These are phyloP conservation scores for Ptilodon capucinus DNA, from an alignment of 2,888 invertebrate genomes.

Conservation along the genomic window DNA sequence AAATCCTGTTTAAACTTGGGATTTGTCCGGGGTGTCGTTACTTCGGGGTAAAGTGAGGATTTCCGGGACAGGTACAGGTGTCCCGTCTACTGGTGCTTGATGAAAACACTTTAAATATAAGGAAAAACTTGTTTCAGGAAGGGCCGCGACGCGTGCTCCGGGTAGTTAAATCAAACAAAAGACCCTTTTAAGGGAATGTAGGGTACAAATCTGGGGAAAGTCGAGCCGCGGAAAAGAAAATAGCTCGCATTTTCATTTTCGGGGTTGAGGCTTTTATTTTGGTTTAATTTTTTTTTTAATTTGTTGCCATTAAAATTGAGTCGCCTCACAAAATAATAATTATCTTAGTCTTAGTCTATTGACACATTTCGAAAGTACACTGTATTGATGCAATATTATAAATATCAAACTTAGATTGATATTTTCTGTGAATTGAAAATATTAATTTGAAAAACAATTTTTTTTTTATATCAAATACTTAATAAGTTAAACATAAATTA, in stretches of 20 bases:
- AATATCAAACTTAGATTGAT: too few species aligned
- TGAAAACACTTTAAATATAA: slow-evolving; percentile 22
- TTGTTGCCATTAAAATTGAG: too few species aligned
- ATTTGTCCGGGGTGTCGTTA: slow-evolving; percentile 23
- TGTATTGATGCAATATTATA: too few species aligned
- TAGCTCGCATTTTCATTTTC: slow-evolving; percentile 2
- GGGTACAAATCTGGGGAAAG: slow-evolving; percentile 21
- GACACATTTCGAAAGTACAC: too few species aligned
- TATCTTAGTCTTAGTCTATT: too few species aligned
- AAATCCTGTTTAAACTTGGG: slow-evolving; percentile 30
- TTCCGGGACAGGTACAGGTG: slow-evolving; percentile 27
- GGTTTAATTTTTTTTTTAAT: too few species aligned
- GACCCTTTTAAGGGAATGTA: slow-evolving; percentile 25
- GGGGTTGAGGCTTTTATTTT: not conserved
- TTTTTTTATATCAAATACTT: too few species aligned
- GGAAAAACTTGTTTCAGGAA: slow-evolving; percentile 10
- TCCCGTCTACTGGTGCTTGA: slow-evolving; percentile 8
- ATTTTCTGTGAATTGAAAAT: too few species aligned
- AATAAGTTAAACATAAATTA: too few species aligned
- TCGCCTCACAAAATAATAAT: too few species aligned
- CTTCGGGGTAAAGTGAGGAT: slow-evolving; percentile 15
- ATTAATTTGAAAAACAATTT: too few species aligned
- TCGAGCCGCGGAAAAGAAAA: slow-evolving; percentile 17
- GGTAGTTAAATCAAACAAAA: slow-evolving; percentile 37
- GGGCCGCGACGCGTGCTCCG: slow-evolving; percentile 24